Evolutionary conservation across 2,888 invertebrate species (phyloP).

Genomic region (Drosophila mercatorum): DNA sequence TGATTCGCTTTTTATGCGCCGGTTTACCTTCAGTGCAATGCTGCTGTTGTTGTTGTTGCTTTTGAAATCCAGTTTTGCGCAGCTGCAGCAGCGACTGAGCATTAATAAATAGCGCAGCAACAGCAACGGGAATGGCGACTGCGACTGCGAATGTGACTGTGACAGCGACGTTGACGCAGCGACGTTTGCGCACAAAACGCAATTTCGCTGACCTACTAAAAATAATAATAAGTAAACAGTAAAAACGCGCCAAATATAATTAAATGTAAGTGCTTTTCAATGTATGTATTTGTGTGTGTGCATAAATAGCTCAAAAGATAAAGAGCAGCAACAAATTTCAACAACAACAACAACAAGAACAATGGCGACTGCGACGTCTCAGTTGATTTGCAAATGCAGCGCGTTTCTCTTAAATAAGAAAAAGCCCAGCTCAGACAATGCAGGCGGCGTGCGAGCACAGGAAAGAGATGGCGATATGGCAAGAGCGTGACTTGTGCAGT

Average conservation of each 20-base stretch:
- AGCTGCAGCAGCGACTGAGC: conserved; percentile 57
- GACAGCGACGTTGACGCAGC: conserved; percentile 15
- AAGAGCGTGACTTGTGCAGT: conserved; percentile 1
- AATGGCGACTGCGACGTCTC: conserved; percentile 25
- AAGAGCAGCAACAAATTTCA: conserved; percentile 37
- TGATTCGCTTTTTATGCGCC: conserved; percentile 62
- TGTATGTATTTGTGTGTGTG: conserved; percentile 28
- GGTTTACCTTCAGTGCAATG: conserved; percentile 73
- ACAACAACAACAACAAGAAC: conserved; percentile 28
- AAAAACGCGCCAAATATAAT: conserved; percentile 65
- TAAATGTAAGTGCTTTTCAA: conserved; percentile 66
- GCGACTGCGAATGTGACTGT: conserved; percentile 36
- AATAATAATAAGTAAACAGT: conserved; percentile 35
- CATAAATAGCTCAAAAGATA: conserved; percentile 38
- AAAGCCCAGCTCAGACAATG: conserved; percentile 47
- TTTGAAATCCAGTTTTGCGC: conserved; percentile 71
- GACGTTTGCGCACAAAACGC: conserved; percentile 34
- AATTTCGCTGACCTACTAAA: conserved; percentile 79
- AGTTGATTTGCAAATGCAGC: conserved; percentile 15
- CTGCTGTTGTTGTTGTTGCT: conserved; percentile 30
- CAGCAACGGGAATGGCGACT: conserved; percentile 3
- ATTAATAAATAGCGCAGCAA: conserved; percentile 40
- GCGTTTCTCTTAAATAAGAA: conserved; percentile 20
- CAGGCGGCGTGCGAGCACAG: conserved; percentile 5
- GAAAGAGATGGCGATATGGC: conserved; percentile 21